Percentiles rank a stretch among this genome's conserved stretches.
phyloP scores from a whole-genome alignment of 2,797 vertebrate genomes.

The Ctenosaura bakeri region DNA sequence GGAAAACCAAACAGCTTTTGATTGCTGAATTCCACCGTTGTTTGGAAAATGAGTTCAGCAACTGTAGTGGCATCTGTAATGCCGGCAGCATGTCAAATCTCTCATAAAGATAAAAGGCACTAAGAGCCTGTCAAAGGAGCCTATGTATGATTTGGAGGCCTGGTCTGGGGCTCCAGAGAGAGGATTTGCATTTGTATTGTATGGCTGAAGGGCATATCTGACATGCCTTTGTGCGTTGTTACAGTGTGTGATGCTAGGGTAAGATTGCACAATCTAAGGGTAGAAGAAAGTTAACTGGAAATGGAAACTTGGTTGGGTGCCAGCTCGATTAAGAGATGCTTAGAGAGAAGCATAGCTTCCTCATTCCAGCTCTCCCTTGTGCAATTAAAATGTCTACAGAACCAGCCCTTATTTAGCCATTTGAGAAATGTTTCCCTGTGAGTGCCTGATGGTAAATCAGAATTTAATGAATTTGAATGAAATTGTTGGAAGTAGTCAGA shows the following conservation, averaged over 20 bases:
- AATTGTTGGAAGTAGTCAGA: background rate
- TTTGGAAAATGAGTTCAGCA: constrained; percentile 9
- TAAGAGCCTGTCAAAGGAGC: background rate
- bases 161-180: background rate
- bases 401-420: constrained; percentile 21
- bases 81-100: constrained; percentile 39
- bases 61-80: background rate
- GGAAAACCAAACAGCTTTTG: background rate
- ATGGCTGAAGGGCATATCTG: background rate
- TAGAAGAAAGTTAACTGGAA: constrained; percentile 28
- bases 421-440: constrained; percentile 20
- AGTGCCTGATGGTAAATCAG: background rate
- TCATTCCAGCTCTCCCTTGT: background rate
- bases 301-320: constrained; percentile 29
- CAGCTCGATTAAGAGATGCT: constrained; percentile 29
- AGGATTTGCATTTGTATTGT: background rate
- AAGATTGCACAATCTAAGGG: constrained; percentile 24
- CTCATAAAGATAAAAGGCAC: background rate
- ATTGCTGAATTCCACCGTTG: background rate
- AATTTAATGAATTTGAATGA: constrained; percentile 40
- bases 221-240: constrained; percentile 12
- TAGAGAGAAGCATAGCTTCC: background rate
- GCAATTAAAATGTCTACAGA: constrained; percentile 30
- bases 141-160: constrained; percentile 24
- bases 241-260: constrained; percentile 15